Base-by-base conservation (phyloP, 2,888 invertebrate genomes). In the Aradus depressus region DNA sequence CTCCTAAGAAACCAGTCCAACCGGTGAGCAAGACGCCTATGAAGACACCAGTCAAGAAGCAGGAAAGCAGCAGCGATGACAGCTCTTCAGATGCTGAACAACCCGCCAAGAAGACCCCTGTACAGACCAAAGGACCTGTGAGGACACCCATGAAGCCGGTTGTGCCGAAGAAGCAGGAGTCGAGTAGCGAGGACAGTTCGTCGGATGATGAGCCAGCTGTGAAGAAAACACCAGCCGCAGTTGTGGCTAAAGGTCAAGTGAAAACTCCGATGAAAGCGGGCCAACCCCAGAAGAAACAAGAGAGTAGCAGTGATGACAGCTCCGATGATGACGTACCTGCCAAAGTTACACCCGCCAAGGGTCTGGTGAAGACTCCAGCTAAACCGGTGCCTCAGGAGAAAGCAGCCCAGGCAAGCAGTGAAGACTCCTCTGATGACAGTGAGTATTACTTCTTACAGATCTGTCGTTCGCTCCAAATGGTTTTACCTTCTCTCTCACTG, bases 251-350 rank as follows among this genome's bases (percentile, higher is more conserved):
- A 14, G 12, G 12, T 37, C 6, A 12, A 10, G 10, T 37, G 16
- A 14, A 14, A 37, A 6, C 38, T n/a, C n/a, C n/a, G n/a, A n/a
- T n/a, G n/a, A n/a, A n/a, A n/a, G n/a, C n/a, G n/a, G n/a, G 19
- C 38, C 38, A 6, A 22, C 53, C 57, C 48, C 44, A 60, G 39
- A 60, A 66, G 64, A 58, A 62, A 55, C 63, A 65, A 52, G 68
- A 69, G 41, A 64, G 64, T n/a, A n/a, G 69, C 31, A 66, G 65
- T 58, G 67, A 68, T 52, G 70, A 69, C n/a, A 67, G 66, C 44
- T 66, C 66, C 62, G 69, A 68, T 47, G 70, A 70, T 49, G 67
- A 67, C 41, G 53, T 59, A n/a, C n/a, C n/a, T n/a, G n/a, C n/a
- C n/a, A n/a, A n/a, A n/a, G n/a, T n/a, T n/a, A n/a, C n/a, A 50